These are phyloP conservation scores for Cromileptes altivelis DNA, from an alignment of 2,113 vertebrate genomes.

Conservation along the genomic window DNA sequence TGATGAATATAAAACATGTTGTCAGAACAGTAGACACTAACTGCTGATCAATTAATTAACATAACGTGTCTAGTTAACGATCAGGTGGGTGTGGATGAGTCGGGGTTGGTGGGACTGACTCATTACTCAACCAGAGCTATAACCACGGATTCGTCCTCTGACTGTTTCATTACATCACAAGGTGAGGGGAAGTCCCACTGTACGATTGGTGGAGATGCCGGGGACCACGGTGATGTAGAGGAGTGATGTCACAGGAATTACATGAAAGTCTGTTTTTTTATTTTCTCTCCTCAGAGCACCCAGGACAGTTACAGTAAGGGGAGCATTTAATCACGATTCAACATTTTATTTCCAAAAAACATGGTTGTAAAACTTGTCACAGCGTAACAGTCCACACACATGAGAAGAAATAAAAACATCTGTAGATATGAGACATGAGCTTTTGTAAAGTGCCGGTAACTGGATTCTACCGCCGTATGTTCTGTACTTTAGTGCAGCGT, in stretches of 20 bases:
- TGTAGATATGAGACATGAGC: too few species aligned
- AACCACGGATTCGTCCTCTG: not conserved
- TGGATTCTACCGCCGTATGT: too few species aligned
- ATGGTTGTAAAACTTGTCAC: too few species aligned
- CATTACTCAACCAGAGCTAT: not conserved
- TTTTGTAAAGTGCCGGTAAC: too few species aligned
- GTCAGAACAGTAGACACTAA: too few species aligned
- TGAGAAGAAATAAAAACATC: too few species aligned
- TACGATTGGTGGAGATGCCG: slow-evolving; percentile 48
- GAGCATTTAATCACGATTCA: too few species aligned
- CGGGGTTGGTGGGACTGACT: not conserved
- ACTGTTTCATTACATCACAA: slow-evolving; percentile 14
- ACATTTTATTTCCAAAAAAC: too few species aligned
- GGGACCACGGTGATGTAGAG: slow-evolving; percentile 45
- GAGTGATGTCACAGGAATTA: slow-evolving; percentile 28
- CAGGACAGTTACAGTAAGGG: too few species aligned
- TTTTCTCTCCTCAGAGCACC: not conserved
- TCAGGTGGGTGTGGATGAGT: not conserved
- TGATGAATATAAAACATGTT: not conserved
- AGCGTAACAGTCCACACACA: too few species aligned
- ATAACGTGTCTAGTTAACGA: not conserved
- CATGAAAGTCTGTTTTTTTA: not conserved
- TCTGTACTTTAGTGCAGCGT: too few species aligned
- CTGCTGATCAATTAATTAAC: not conserved
- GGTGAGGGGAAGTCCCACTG: slow-evolving; percentile 50